Evolutionary conservation across 2,888 invertebrate genomes (phyloP).

Genomic region (Kuschelorhynchus macadamiae): DNA sequence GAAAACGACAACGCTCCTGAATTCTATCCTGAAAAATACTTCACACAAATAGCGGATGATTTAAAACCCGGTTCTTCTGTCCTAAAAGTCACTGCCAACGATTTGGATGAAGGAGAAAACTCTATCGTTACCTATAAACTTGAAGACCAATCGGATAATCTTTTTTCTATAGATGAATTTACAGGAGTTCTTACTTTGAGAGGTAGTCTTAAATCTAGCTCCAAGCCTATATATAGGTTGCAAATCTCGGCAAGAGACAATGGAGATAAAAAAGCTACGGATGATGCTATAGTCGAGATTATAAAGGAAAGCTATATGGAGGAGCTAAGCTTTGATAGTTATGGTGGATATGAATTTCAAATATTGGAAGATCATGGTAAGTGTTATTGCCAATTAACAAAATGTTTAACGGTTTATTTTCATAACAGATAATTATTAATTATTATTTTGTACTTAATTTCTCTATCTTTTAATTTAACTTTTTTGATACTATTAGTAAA

Average conservation of each 20-base stretch:
- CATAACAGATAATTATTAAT: too few species aligned
- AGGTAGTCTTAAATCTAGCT: slow-evolving; percentile 75
- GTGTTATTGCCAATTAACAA: too few species aligned
- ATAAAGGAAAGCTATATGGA: slow-evolving; percentile 81
- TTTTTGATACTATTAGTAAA: too few species aligned
- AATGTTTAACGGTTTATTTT: too few species aligned
- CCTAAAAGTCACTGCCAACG: slow-evolving; percentile 84
- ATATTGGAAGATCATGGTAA: slow-evolving; percentile 79
- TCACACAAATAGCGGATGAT: slow-evolving; percentile 82
- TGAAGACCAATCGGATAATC: slow-evolving; percentile 80
- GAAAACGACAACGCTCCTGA: slow-evolving; percentile 93
- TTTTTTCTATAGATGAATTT: slow-evolving; percentile 84
- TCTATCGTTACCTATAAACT: slow-evolving; percentile 84
- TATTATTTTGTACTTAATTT: too few species aligned
- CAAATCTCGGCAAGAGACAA: slow-evolving; percentile 86
- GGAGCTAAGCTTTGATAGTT: slow-evolving; percentile 81
- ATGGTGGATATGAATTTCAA: slow-evolving; percentile 85
- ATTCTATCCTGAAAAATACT: slow-evolving; percentile 92
- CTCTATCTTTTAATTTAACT: too few species aligned
- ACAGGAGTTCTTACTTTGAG: slow-evolving; percentile 83
- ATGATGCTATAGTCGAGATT: slow-evolving; percentile 86
- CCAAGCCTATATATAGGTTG: slow-evolving; percentile 80
- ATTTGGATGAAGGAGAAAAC: slow-evolving; percentile 91
- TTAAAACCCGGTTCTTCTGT: slow-evolving; percentile 76
- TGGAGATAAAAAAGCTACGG: slow-evolving; percentile 80